These are phyloP conservation scores for Galaxea fascicularis DNA, from an alignment of 92 coral and sea anemone species.

Conservation along the genomic window DNA sequence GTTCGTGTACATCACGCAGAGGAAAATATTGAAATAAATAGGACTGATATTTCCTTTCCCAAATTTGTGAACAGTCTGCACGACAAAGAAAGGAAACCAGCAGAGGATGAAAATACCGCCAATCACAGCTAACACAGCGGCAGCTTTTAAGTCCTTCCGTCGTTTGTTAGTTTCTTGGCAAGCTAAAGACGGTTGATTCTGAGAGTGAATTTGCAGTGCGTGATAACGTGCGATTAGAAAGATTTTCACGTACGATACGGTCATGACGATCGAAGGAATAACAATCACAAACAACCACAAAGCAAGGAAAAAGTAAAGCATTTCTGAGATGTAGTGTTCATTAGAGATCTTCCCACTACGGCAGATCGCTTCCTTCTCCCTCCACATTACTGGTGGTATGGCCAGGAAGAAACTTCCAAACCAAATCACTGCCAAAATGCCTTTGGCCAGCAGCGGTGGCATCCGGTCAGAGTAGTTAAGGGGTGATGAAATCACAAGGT, in stretches of 20 bases:
- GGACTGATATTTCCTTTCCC: constrained; percentile 75
- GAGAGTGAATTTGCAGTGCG: constrained; percentile 77
- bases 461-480: constrained; percentile 85
- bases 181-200: constrained; percentile 29
- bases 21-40: constrained; percentile 80
- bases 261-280: constrained; percentile 84
- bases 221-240: constrained; percentile 87
- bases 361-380: constrained; percentile 82
- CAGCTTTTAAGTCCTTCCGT: constrained; percentile 88
- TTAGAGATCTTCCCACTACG: constrained; percentile 89
- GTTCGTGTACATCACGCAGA: constrained; percentile 95
- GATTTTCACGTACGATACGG: constrained; percentile 85
- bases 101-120: constrained; percentile 94
- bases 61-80: constrained; percentile 92
- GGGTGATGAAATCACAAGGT: constrained; percentile 89
- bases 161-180: constrained; percentile 70
- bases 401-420: constrained; percentile 79
- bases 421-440: constrained; percentile 87
- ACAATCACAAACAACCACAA: constrained; percentile 93
- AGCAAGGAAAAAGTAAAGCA: constrained; percentile 84
- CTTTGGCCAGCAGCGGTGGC: constrained; percentile 87
- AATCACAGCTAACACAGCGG: constrained; percentile 85
- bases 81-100: constrained; percentile 98
- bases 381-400: constrained; percentile 93
- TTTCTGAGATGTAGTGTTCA: constrained; percentile 81